phyloP scores from a whole-genome alignment of 92 coral and sea anemone genomes.

The Zoanthus solanderi region DNA sequence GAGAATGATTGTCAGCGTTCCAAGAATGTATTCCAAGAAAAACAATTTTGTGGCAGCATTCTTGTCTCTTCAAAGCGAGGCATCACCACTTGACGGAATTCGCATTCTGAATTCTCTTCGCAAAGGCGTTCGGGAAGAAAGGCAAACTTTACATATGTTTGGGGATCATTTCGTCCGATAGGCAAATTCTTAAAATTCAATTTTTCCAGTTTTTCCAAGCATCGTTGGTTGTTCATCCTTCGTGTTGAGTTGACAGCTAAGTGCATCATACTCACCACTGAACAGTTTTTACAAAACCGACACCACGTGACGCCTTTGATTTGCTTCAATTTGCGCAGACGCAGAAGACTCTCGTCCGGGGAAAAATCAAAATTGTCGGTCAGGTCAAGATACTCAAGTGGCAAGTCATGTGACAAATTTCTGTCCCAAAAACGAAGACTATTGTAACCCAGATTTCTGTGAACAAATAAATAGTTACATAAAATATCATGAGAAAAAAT shows the following conservation, averaged over 20 bases:
- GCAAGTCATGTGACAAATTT: conserved; percentile 60
- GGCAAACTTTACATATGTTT: conserved; percentile 62
- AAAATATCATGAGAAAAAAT: too few relatives aligned
- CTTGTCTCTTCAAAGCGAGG: conserved; percentile 61
- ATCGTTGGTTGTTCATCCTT: conserved; percentile 56
- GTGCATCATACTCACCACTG: conserved; percentile 51
- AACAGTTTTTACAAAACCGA: conserved; percentile 75
- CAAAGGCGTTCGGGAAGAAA: conserved; percentile 81
- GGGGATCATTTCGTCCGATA: conserved; percentile 54
- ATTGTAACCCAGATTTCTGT: conserved; percentile 69
- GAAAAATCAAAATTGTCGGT: conserved; percentile 72
- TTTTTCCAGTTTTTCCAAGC: conserved; percentile 56
- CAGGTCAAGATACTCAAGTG: conserved; percentile 65
- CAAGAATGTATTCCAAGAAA: conserved; percentile 67
- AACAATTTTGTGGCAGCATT: conserved; percentile 75
- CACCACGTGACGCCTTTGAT: conserved; percentile 85
- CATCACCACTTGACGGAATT: conserved; percentile 83
- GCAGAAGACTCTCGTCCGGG: conserved; percentile 70
- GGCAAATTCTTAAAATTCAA: conserved; percentile 62
- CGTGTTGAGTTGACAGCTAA: conserved; percentile 43
- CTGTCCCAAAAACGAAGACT: conserved; percentile 67
- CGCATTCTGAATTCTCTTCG: conserved; percentile 75
- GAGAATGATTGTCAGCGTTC: conserved; percentile 73
- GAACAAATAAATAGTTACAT: neutral
- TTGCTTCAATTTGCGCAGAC: conserved; percentile 68